Evolutionary conservation across 1,140 invertebrate genomes (phyloP).

Genomic region (Musca vetustissima): DNA sequence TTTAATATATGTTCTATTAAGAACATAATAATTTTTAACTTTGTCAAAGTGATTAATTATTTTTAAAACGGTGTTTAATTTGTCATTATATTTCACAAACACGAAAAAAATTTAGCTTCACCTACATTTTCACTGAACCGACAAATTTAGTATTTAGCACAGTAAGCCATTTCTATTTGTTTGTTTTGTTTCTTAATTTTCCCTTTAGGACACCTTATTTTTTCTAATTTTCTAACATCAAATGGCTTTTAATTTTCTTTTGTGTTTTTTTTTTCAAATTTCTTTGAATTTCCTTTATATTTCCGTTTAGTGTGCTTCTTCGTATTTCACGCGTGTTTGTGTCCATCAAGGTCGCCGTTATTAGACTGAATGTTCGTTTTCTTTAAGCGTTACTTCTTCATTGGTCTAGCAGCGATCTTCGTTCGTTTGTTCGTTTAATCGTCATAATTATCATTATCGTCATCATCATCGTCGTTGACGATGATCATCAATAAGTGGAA

Average conservation of each 20-base stretch:
- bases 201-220: background rate
- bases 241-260: conserved; percentile 21
- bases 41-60: too few relatives aligned
- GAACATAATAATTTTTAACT: too few relatives aligned
- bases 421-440: too few relatives aligned
- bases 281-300: conserved; percentile 1
- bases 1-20: too few relatives aligned
- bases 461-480: too few relatives aligned
- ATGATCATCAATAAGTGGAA: too few relatives aligned
- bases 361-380: conserved; percentile 45
- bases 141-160: too few relatives aligned
- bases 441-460: too few relatives aligned
- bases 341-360: conserved; percentile 56
- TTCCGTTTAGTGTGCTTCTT: background rate
- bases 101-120: background rate
- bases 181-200: conserved; percentile 23
- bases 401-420: conserved; percentile 19
- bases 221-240: too few relatives aligned
- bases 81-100: background rate
- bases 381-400: conserved; percentile 29
- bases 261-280: conserved; percentile 18
- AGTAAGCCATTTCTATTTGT: background rate
- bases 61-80: too few relatives aligned
- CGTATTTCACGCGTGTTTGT: conserved; percentile 38
- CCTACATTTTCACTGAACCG: background rate